Base-by-base conservation (phyloP, 1,140 invertebrate genomes). In the Meteorus sp. region DNA sequence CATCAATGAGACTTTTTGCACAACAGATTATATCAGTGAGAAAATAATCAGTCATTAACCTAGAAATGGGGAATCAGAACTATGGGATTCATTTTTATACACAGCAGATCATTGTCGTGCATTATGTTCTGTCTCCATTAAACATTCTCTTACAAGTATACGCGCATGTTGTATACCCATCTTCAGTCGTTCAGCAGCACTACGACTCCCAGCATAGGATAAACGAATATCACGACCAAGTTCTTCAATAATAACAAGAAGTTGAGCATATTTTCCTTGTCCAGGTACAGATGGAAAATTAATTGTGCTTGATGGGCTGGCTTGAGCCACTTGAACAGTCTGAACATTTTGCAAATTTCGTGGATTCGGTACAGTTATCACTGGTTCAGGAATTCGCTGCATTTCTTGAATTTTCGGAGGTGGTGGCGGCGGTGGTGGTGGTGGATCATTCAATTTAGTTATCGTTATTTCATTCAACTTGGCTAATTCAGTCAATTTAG, bases 171-270 rank as follows among this genome's bases (percentile, higher is more conserved):
- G 88, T 62, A 93, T 92, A 17, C 88, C 86, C 66, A 90, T 82
- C 74, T 92, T 93, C 8, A 93, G 75, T 23, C 89, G 78, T 72
- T 93, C 91, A 11, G 88, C 84, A 13, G 89, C 89, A 54, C 85
- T 88, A 67, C 89, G 89, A 68, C 88, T 92, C n/a, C 89, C 89
- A 23, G 89, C 85, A 69, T 93, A 93, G 1, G 89, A 90, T 22
- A 91, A 86, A 48, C 89, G 81, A 67, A 93, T 89, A 66, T 93
- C 91, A 68, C 89, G 86, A 29, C 89, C 89, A 73, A 93, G 85
- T 77, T 93, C 91, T 69, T 92, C 90, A 56, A 93, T 90, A n/a
- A 93, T 87, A 11, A 87, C 84, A 58, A 93, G 69, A 45, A 93
- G 70, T 62, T 92, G 89, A 55, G 85, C 85, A 74, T 93, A 93